Evolutionary conservation across 2,888 invertebrate genomes (phyloP).

Genomic region (Tuta absoluta): DNA sequence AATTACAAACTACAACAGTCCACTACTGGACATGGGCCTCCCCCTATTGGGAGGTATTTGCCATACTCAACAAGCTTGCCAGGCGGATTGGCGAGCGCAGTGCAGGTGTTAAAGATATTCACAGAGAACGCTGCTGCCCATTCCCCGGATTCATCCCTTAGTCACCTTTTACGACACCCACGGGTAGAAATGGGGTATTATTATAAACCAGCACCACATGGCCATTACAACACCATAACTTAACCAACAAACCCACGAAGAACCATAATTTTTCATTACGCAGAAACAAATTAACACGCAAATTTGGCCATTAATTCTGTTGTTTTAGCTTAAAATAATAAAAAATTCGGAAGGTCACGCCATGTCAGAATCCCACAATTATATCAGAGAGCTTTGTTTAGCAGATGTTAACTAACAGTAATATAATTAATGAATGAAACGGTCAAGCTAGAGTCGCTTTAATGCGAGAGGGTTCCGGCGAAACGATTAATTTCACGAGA

Average conservation of each 20-base stretch:
- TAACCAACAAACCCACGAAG: neutral
- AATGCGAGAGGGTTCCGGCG: neutral
- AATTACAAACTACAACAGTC: too few species aligned
- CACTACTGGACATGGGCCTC: too few species aligned
- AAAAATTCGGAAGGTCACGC: constrained; percentile 9
- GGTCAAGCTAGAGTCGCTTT: neutral
- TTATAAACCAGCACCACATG: too few species aligned
- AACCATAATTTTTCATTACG: neutral
- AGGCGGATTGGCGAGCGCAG: too few species aligned
- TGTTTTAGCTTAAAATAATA: constrained; percentile 15
- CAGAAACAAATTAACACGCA: neutral
- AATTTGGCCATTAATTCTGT: constrained; percentile 9
- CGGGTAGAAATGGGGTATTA: too few species aligned
- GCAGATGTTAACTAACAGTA: constrained; percentile 11
- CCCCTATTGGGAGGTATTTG: too few species aligned
- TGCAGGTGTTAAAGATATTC: too few species aligned
- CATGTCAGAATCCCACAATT: constrained; percentile 16
- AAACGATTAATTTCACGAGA: neutral
- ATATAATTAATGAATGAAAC: constrained; percentile 11
- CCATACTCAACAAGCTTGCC: too few species aligned
- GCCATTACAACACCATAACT: neutral
- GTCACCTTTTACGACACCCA: too few species aligned
- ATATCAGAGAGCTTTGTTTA: constrained; percentile 13
- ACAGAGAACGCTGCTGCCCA: too few species aligned
- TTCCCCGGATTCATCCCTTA: too few species aligned